These are phyloP conservation scores for Agrilus biguttatus DNA, from an alignment of 2,888 invertebrate species.

Conservation along the genomic window DNA sequence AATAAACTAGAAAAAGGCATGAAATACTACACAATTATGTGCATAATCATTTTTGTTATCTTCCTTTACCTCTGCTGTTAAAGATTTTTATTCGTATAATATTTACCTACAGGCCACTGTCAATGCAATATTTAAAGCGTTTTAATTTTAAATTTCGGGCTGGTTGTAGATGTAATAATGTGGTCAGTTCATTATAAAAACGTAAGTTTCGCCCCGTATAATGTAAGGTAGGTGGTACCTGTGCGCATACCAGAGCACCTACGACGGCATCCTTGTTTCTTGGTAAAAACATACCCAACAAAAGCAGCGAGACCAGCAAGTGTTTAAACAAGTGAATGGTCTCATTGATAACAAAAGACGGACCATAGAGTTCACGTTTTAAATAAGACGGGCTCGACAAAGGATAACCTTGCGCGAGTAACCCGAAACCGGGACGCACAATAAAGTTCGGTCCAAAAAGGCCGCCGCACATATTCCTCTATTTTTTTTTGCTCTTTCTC, in stretches of 20 bases:
- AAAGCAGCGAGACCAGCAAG: conserved; percentile 17
- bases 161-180: too few species aligned
- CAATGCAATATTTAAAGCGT: too few species aligned
- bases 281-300: conserved; percentile 16
- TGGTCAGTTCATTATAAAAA: too few species aligned
- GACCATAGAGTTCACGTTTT: conserved; percentile 21
- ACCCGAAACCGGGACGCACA: conserved; percentile 21
- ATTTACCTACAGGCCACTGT: too few species aligned
- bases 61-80: too few species aligned
- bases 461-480: conserved; percentile 13
- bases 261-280: conserved; percentile 10
- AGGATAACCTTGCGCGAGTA: conserved; percentile 22
- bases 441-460: conserved; percentile 13
- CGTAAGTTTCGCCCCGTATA: too few species aligned
- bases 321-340: conserved; percentile 24
- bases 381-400: conserved; percentile 18
- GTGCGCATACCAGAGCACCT: conserved; percentile 6
- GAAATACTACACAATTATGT: too few species aligned
- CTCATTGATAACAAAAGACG: conserved; percentile 24
- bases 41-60: too few species aligned
- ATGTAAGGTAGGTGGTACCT: too few species aligned
- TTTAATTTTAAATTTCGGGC: too few species aligned
- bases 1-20: too few species aligned
- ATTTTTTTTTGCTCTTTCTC: conserved; percentile 1
- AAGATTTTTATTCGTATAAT: too few species aligned